Evolutionary conservation across 1,140 invertebrate species (phyloP).

Genomic region (Drosophila pruinosa): DNA sequence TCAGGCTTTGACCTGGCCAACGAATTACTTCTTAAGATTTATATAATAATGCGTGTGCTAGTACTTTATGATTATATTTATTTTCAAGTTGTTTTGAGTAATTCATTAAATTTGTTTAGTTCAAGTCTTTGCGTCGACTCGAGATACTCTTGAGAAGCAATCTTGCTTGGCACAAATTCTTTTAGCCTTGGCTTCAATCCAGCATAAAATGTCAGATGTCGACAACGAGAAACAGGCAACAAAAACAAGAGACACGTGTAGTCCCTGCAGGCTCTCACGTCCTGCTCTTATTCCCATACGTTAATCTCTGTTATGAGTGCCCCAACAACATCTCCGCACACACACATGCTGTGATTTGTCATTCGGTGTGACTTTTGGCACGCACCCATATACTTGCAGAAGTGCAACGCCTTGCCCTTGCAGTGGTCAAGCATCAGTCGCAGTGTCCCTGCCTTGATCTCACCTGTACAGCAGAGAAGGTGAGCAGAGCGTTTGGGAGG

Average conservation of each 20-base stretch:
- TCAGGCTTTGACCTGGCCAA: constrained; percentile 7
- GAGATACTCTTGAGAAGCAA: not conserved
- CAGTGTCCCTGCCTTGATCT: constrained; percentile 45
- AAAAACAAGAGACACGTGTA: not conserved
- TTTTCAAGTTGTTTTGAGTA: not conserved
- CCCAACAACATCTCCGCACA: constrained; percentile 9
- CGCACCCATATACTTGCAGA: not conserved
- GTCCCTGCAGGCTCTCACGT: constrained; percentile 3
- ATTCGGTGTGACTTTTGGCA: constrained; percentile 54
- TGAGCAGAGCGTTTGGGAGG: not conserved
- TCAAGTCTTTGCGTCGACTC: not conserved
- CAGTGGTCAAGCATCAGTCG: constrained; percentile 40
- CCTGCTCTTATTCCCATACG: constrained; percentile 12
- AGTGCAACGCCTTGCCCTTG: constrained; percentile 43
- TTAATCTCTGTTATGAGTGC: constrained; percentile 3
- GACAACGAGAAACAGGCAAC: not conserved
- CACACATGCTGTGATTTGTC: constrained; percentile 37
- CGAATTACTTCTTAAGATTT: not conserved
- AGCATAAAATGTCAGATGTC: not conserved
- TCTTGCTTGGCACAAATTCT: not conserved
- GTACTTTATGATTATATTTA: not conserved
- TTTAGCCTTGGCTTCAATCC: constrained; percentile 14
- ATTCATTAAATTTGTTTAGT: not conserved
- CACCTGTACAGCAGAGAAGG: constrained; percentile 10
- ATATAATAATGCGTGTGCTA: not conserved